Conservation (phyloP, 2,797 vertebrate genomes). For the Scarus forsteni region DNA sequence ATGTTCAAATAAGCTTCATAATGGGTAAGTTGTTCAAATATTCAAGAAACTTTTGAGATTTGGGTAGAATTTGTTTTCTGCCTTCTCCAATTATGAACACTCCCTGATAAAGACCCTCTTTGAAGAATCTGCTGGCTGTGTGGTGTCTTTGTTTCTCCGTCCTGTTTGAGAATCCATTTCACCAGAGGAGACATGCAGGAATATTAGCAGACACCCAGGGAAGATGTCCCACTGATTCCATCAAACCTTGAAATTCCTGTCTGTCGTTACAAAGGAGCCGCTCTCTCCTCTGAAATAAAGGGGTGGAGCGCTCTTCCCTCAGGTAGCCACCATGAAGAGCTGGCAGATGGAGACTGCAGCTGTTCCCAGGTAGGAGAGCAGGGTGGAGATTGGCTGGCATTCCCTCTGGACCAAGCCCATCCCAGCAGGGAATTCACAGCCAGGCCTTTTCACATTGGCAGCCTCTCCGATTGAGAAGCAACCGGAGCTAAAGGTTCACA, state of each 20-base stretch:
- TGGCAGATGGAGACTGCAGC: constrained; percentile 87
- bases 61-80: not conserved
- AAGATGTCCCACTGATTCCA: constrained; percentile 56
- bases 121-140: constrained; percentile 16
- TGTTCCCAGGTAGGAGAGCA: constrained; percentile 82
- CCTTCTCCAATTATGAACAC: constrained; percentile 16
- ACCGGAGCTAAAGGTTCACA: constrained; percentile 68
- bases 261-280: constrained; percentile 62
- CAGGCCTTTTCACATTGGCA: constrained; percentile 73
- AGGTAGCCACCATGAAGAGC: constrained; percentile 78
- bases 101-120: constrained; percentile 19
- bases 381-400: constrained; percentile 76
- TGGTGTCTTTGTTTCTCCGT: not conserved
- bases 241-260: constrained; percentile 61
- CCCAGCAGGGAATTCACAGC: constrained; percentile 80
- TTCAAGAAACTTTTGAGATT: too few species aligned
- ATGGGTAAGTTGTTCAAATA: too few species aligned
- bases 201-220: constrained; percentile 53
- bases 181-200: constrained; percentile 31
- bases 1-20: too few species aligned
- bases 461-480: constrained; percentile 64
- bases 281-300: constrained; percentile 51
- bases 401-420: constrained; percentile 77
- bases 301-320: constrained; percentile 68
- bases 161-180: constrained; percentile 25